phyloP scores from a whole-genome alignment of 2,888 invertebrate species.

The Anticlea derivata region DNA sequence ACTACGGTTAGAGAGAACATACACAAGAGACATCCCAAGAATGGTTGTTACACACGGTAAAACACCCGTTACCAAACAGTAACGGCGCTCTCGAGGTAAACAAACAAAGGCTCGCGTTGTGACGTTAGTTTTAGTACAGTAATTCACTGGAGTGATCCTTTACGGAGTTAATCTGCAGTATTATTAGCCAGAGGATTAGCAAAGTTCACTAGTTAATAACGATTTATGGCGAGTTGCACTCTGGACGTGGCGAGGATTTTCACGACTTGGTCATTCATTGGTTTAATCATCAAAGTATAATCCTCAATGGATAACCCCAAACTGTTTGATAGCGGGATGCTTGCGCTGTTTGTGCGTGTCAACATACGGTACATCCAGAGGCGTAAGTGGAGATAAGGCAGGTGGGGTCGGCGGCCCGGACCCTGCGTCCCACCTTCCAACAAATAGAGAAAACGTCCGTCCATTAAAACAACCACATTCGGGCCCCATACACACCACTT shows the following conservation, averaged over 20 bases:
- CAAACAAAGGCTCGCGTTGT: slow-evolving; percentile 22
- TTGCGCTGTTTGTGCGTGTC: slow-evolving; percentile 46
- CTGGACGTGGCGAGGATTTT: background rate
- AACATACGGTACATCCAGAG: slow-evolving; percentile 85
- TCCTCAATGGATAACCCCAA: slow-evolving; percentile 28
- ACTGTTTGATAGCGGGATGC: slow-evolving; percentile 61
- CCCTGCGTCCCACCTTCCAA: slow-evolving; percentile 83
- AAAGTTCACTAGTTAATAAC: background rate
- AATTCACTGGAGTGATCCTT: slow-evolving; percentile 14
- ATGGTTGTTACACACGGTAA: slow-evolving; percentile 40
- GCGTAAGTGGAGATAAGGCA: slow-evolving; percentile 84
- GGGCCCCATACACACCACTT: slow-evolving; percentile 80
- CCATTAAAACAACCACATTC: slow-evolving; percentile 70
- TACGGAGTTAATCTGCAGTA: slow-evolving; percentile 2
- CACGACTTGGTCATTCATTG: background rate
- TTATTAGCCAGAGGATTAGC: background rate
- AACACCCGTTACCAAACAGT: slow-evolving; percentile 49
- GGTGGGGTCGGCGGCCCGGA: slow-evolving; percentile 82
- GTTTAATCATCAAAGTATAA: slow-evolving; percentile 2
- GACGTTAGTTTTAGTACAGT: slow-evolving; percentile 12
- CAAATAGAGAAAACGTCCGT: slow-evolving; percentile 75
- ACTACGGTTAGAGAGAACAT: slow-evolving; percentile 39
- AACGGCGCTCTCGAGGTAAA: slow-evolving; percentile 30
- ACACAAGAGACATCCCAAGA: slow-evolving; percentile 35
- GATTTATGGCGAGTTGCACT: background rate